Conservation (phyloP, 2,888 invertebrate species). For the Oscheius sp. region DNA sequence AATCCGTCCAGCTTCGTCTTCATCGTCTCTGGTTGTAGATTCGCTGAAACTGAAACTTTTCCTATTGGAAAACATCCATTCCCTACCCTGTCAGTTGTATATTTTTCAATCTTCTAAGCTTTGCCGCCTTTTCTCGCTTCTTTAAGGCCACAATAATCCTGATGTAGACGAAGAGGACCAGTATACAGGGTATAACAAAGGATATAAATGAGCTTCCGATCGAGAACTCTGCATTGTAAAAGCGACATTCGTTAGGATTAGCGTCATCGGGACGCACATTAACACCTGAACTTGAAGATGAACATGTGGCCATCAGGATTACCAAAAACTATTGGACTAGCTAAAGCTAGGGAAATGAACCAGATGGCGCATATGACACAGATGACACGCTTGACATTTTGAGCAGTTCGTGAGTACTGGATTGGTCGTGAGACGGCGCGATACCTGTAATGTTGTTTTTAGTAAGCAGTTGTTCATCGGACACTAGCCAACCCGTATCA, state of each 20-base stretch:
- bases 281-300: constrained; percentile 56
- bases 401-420: constrained; percentile 98
- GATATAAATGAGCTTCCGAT: constrained; percentile 75
- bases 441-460: constrained; percentile 80
- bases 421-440: constrained; percentile 99
- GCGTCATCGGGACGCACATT: constrained; percentile 68
- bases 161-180: constrained; percentile 76
- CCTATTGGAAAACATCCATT: neutral
- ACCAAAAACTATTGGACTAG: constrained; percentile 92
- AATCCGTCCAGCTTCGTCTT: constrained; percentile 69
- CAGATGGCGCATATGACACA: constrained; percentile 93
- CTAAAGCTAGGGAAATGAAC: constrained; percentile 94
- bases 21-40: constrained; percentile 43
- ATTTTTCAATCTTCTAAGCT: constrained; percentile 42
- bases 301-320: constrained; percentile 60
- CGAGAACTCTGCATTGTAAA: constrained; percentile 77
- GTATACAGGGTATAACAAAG: constrained; percentile 76
- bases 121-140: constrained; percentile 71
- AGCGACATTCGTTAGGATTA: constrained; percentile 73
- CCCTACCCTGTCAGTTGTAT: constrained; percentile 23
- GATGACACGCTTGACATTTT: constrained; percentile 88
- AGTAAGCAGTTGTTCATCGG: no score
- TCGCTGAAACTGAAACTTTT: constrained; percentile 4
- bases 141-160: constrained; percentile 73
- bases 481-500: no score